Base-by-base conservation (phyloP, 2,797 vertebrate species). In the Arrhamphus sclerolepis region DNA sequence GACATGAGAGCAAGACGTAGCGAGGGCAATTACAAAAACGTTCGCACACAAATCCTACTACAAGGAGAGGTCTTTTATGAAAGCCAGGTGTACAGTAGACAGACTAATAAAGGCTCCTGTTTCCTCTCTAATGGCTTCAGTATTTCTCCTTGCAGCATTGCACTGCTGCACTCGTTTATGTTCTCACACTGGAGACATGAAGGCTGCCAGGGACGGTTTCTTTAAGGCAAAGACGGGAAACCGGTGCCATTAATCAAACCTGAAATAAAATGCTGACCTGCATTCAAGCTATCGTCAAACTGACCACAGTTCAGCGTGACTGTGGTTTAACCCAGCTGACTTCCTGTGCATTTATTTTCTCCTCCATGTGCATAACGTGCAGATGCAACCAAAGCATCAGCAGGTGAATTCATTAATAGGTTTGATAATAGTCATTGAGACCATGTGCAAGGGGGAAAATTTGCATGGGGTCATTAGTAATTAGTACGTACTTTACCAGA, bases 31-130 rank as follows among this genome's bases (percentile, higher is more conserved):
- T 46, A 70, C 1, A 70, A 44, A 73, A 63, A 71, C 34, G 59
- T 56, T 62, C 38, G 39, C 41, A 69, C 48, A 56, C 39, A 73
- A 61, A 63, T 62, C 49, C 70, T 69, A 64, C 59, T 74, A 78
- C 69, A 81, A 75, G 59, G 44, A 70, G 65, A 72, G 55, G 64
- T 26, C 55, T 77, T 65, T 89, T 91, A 85, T 88, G 71, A 72
- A 83, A 86, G 80, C 86, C 84, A 92, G 89, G 87, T 91, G 87
- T 86, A 85, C 77, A 78, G 73, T 56, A 85, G 82, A 79, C 89
- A 80, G 83, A 75, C 83, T 87, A 85, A 86, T 89, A 88, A 92
- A 89, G 86, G 80, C 77, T 85, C 80, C 60, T 51, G 70, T 86
- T 91, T 90, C 87, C 86, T 84, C 78, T 60, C 65, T 84, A 89